These are phyloP conservation scores for Drosophila biarmipes DNA, from an alignment of 1,140 invertebrate genomes.

Conservation along the genomic window DNA sequence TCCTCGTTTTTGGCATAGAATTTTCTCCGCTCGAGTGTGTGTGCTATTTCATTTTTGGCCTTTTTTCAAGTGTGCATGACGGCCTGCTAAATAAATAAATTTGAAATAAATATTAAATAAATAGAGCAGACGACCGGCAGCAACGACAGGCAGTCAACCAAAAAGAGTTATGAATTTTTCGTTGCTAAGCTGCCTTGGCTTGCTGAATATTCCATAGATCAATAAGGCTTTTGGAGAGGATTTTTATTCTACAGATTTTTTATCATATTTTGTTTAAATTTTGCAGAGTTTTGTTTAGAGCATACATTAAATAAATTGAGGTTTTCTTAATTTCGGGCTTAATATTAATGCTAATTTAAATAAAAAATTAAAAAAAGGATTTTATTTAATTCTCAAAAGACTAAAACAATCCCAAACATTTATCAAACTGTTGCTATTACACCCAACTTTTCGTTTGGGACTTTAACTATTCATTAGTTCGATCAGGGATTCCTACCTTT, in stretches of 20 bases:
- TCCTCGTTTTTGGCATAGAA: slow-evolving; percentile 28
- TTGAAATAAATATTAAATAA: slow-evolving; percentile 80
- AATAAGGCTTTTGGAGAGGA: background rate
- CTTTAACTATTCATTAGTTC: slow-evolving; percentile 58
- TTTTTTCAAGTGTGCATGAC: slow-evolving; percentile 34
- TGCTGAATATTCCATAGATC: slow-evolving; percentile 9
- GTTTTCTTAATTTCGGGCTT: no score
- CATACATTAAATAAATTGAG: no score
- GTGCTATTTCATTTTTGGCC: slow-evolving; percentile 20
- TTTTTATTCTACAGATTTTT: background rate
- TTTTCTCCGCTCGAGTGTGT: slow-evolving; percentile 4
- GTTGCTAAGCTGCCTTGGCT: slow-evolving; percentile 13
- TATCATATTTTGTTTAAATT: background rate
- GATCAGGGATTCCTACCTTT: slow-evolving; percentile 37
- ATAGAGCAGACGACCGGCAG: slow-evolving; percentile 51
- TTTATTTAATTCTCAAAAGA: background rate
- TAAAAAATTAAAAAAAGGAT: no score
- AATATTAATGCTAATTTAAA: no score
- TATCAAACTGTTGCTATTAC: slow-evolving; percentile 29
- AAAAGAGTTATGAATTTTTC: slow-evolving; percentile 49
- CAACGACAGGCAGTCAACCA: slow-evolving; percentile 37
- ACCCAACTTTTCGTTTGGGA: background rate
- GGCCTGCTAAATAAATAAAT: slow-evolving; percentile 72
- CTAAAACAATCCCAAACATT: slow-evolving; percentile 6
- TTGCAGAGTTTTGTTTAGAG: background rate